Conservation (phyloP, 1,140 invertebrate species). For the Hyphantria cunea region DNA sequence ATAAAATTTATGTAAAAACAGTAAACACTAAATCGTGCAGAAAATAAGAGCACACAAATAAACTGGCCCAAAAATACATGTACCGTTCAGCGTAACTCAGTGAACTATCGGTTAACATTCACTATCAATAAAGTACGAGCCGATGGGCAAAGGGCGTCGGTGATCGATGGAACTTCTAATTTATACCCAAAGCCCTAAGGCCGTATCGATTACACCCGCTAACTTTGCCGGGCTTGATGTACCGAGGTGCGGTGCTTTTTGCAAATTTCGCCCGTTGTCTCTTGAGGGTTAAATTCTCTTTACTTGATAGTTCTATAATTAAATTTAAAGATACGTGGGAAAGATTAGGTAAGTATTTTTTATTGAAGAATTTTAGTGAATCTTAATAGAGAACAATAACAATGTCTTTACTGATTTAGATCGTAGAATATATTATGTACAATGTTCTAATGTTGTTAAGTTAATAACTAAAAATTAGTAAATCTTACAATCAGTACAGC, state of each 20-base stretch:
- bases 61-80: constrained; percentile 38
- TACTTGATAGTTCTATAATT: constrained; percentile 30
- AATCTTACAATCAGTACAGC: too few relatives aligned
- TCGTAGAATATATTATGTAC: too few relatives aligned
- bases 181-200: constrained; percentile 76
- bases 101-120: constrained; percentile 68
- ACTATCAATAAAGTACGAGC: constrained; percentile 73
- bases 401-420: too few relatives aligned
- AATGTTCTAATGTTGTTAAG: too few relatives aligned
- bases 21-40: constrained; percentile 4
- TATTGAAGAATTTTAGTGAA: too few relatives aligned
- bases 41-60: constrained; percentile 23
- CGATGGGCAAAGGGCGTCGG: constrained; percentile 71
- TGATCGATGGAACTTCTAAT: constrained; percentile 79
- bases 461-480: too few relatives aligned
- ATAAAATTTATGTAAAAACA: constrained; percentile 8
- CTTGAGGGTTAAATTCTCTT: constrained; percentile 46
- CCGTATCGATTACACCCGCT: constrained; percentile 71
- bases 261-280: constrained; percentile 49
- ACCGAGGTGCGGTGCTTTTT: constrained; percentile 50
- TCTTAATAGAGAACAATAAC: too few relatives aligned
- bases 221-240: constrained; percentile 53
- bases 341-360: constrained; percentile 3
- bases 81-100: constrained; percentile 42
- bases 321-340: constrained; percentile 30